Evolutionary conservation across 1,140 invertebrate species (phyloP).

Genomic region (Nebria ingens): DNA sequence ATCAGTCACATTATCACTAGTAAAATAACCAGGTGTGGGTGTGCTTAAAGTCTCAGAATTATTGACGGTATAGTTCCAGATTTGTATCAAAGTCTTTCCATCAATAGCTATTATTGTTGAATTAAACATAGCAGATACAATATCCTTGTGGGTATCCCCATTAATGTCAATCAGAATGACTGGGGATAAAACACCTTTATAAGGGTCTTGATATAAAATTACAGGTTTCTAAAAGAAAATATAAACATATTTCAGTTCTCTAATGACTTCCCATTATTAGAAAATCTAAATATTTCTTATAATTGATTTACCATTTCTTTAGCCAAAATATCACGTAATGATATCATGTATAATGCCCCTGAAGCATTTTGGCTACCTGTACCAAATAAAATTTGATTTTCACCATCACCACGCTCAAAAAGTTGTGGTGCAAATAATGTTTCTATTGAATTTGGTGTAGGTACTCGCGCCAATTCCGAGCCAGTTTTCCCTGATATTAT

Average conservation of each 20-base stretch:
- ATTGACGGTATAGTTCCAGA: constrained; percentile 64
- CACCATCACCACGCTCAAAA: constrained; percentile 44
- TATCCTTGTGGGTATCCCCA: constrained; percentile 60
- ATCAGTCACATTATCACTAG: constrained; percentile 70
- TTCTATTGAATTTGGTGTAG: constrained; percentile 56
- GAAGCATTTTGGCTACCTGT: constrained; percentile 64
- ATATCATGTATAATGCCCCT: constrained; percentile 44
- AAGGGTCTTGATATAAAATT: constrained; percentile 35
- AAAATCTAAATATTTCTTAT: neutral
- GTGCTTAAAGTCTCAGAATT: constrained; percentile 54
- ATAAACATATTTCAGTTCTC: constrained; percentile 3
- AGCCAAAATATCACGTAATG: constrained; percentile 19
- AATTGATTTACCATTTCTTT: constrained; percentile 23
- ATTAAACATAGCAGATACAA: constrained; percentile 62
- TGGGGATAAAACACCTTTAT: constrained; percentile 47
- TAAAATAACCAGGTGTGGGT: constrained; percentile 71
- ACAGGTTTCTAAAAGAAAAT: constrained; percentile 31
- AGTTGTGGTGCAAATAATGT: constrained; percentile 62
- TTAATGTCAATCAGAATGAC: constrained; percentile 68
- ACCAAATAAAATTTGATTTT: constrained; percentile 47
- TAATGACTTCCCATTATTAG: too few species aligned
- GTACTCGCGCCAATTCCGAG: constrained; percentile 46
- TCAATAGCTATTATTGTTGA: constrained; percentile 62
- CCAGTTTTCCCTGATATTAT: constrained; percentile 63
- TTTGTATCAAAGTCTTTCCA: constrained; percentile 49